Percentiles rank a stretch among this genome's conserved stretches.
These are phyloP conservation scores for Hylaeus volcanicus DNA, from an alignment of 1,140 invertebrate genomes.

Conservation along the genomic window DNA sequence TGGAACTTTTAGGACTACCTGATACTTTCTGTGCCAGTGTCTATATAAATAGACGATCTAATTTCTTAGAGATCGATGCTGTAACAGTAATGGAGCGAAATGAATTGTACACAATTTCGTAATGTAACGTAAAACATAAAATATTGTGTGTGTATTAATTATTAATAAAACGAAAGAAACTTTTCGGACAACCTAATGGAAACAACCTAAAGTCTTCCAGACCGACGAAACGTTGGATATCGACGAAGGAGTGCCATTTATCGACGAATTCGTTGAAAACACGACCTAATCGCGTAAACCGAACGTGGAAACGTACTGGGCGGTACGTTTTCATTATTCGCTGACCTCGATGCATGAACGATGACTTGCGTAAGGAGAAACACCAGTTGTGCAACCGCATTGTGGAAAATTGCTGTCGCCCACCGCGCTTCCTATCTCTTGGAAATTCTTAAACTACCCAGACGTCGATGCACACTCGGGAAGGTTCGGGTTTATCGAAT, in stretches of 20 bases:
- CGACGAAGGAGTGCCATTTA: background rate
- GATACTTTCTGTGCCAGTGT: no score
- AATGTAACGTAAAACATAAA: no score
- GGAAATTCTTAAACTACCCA: background rate
- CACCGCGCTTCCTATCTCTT: conserved; percentile 28
- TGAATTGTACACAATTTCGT: no score
- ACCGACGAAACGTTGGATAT: background rate
- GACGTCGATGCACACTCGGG: background rate
- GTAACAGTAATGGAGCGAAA: no score
- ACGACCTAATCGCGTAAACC: background rate
- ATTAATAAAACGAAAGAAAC: no score
- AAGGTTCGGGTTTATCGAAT: no score
- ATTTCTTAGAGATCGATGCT: no score
- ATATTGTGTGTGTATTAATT: no score
- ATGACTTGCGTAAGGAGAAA: conserved; percentile 59
- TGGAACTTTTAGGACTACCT: no score
- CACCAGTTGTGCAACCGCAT: conserved; percentile 46
- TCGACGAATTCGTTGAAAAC: conserved; percentile 30
- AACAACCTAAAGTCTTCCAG: no score
- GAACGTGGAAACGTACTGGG: conserved; percentile 30
- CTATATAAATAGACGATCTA: no score
- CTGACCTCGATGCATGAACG: conserved; percentile 56
- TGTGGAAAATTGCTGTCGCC: conserved; percentile 16
- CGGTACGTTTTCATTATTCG: conserved; percentile 54
- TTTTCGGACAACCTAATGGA: no score